Evolutionary conservation across 2,888 invertebrate genomes (phyloP), one percentile per base, ranked within the genome.

Genomic region (Athalia cordata): DNA sequence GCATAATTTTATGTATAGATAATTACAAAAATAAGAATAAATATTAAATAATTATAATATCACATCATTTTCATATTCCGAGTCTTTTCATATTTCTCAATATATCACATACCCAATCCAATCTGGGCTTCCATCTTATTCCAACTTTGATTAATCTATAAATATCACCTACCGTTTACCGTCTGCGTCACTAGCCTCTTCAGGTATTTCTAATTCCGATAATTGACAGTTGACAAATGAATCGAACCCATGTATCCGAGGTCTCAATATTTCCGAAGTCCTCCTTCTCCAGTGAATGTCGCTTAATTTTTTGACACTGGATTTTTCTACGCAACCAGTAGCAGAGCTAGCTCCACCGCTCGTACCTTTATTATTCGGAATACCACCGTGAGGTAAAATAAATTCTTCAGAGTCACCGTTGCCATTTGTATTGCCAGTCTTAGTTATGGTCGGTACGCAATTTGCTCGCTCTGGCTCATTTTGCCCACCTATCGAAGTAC

Each of bases 281-380:
- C 84, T 83, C 4, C 85, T 82, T 79, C 84, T 82, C 85, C 85
- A 85, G 64, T 86, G 84, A 57, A 82, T 78, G 50, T 82, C 78
- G 52, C 49, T 72, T 5, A 70, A 9, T 70, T 77, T 77, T n/a
- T 43, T 77, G 47, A 77, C 50, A 8, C 47, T 50, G 2, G 62
- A 50, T 11, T 76, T 67, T 57, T 66, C 67, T 7, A 68, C 52
- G 43, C 50, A 29, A 11, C 43, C 57, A 49, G 29, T 29, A 29
- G 45, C 45, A 55, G 15, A 8, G 5, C 9, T 74, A 9, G 45
- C 5, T 45, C 45, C 45, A 59, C 5, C 72, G 11, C 11, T 72
- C 8, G 13, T 59, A 5, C 9, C 52, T 8, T 59, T 45, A 5
- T 57, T 59, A 72, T 72, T 45, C 3, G 49, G 49, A 15, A 47